Conservation (phyloP, 2,797 vertebrate genomes). For the Protonibea diacanthus region DNA sequence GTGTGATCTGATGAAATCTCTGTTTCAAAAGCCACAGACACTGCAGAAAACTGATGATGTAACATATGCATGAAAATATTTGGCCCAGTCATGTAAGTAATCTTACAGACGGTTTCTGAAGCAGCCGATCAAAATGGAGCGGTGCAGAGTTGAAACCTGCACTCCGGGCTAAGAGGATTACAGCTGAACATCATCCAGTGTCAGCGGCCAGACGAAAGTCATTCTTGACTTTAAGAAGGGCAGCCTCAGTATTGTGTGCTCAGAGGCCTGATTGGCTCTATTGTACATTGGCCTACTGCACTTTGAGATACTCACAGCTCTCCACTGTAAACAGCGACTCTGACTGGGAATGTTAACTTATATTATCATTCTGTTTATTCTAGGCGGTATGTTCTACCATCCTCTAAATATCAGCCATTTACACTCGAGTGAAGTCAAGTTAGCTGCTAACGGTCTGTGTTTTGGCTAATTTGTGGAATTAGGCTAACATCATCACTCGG, state of each 20-base stretch:
- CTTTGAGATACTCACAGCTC: conserved; percentile 46
- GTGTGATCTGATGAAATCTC: conserved; percentile 27
- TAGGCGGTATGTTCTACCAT: no score
- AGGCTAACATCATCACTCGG: background rate
- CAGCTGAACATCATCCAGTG: conserved; percentile 54
- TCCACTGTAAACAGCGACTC: conserved; percentile 16
- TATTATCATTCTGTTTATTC: conserved; percentile 18
- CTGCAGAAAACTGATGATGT: conserved; percentile 16
- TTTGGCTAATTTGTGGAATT: background rate
- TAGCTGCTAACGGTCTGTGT: no score
- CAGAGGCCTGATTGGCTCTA: conserved; percentile 47
- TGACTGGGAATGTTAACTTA: conserved; percentile 1
- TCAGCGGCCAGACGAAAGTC: conserved; percentile 61
- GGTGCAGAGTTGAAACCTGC: conserved; percentile 63
- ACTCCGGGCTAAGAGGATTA: conserved; percentile 74
- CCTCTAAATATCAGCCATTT: no score
- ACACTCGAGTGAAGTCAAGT: no score
- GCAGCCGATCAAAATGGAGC: conserved; percentile 50
- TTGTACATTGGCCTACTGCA: conserved; percentile 46
- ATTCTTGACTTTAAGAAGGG: conserved; percentile 71
- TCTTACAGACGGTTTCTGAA: conserved; percentile 29
- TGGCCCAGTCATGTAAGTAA: conserved; percentile 22
- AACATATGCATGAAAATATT: conserved; percentile 6
- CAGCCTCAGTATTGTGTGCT: conserved; percentile 57
- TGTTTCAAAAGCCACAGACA: conserved; percentile 13